Percentiles rank a stretch among this genome's conserved stretches.
Conservation (phyloP, 2,113 vertebrate genomes). For the Neodon shergylaensis region DNA sequence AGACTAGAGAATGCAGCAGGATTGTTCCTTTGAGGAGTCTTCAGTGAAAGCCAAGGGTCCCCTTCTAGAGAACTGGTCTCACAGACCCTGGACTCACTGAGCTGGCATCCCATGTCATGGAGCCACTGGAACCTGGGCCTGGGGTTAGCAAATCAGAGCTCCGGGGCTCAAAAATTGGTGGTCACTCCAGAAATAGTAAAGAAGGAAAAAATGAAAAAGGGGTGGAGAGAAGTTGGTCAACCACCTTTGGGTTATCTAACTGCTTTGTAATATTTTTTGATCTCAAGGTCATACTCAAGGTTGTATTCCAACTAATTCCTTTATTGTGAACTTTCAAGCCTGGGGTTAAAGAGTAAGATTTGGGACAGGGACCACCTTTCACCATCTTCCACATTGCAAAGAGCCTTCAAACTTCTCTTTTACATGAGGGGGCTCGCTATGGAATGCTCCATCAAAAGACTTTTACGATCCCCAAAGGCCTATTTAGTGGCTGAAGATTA, state of each 20-base stretch:
- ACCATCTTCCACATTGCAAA: background rate
- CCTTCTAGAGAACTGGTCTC: background rate
- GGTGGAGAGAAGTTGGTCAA: background rate
- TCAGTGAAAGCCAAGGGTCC: background rate
- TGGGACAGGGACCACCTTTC: background rate
- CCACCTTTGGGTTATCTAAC: background rate
- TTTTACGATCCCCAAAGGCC: conserved; percentile 36
- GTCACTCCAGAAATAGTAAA: background rate
- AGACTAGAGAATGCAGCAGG: background rate
- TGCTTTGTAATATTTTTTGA: background rate
- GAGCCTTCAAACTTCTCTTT: background rate
- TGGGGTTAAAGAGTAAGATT: background rate
- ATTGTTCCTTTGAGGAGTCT: background rate
- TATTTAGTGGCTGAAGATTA: conserved; percentile 51
- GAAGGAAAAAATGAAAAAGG: background rate
- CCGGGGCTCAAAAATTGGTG: background rate
- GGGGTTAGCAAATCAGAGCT: background rate
- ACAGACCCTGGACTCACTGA: rapidly evolving
- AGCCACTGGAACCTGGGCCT: background rate
- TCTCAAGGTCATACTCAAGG: background rate
- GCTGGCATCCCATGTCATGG: background rate
- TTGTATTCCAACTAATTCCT: background rate
- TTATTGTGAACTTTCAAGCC: background rate
- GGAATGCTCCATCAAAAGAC: conserved; percentile 20
- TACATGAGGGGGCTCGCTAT: background rate